These are phyloP conservation scores for Solenodon paradoxus DNA, from an alignment of 2,113 vertebrate species.

Conservation along the genomic window DNA sequence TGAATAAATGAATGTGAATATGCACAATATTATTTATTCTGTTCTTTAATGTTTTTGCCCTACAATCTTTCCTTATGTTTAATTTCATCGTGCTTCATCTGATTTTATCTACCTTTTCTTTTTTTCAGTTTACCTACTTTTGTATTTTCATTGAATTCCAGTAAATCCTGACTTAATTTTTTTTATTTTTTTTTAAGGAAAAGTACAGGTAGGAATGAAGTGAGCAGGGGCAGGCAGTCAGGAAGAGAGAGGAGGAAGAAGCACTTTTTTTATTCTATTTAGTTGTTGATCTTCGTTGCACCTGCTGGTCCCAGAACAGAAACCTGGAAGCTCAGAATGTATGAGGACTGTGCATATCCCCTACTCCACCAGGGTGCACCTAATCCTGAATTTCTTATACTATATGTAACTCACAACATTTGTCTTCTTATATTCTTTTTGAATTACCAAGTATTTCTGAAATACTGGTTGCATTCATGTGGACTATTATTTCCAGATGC, in stretches of 20 bases:
- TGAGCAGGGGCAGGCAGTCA: too few relatives aligned
- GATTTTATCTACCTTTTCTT: not conserved
- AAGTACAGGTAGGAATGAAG: too few relatives aligned
- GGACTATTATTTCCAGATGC: not conserved
- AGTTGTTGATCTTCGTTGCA: too few relatives aligned
- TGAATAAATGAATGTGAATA: not conserved
- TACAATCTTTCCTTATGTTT: not conserved
- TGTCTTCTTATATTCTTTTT: conserved; percentile 22
- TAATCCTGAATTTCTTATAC: conserved; percentile 23
- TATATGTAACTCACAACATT: not conserved
- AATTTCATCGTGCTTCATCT: not conserved
- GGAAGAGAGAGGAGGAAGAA: too few relatives aligned
- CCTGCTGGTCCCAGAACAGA: too few relatives aligned
- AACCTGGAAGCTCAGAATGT: too few relatives aligned
- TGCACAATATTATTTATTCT: not conserved
- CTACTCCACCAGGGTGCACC: too few relatives aligned
- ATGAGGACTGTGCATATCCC: too few relatives aligned
- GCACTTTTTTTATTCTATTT: too few relatives aligned
- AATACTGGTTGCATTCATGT: not conserved
- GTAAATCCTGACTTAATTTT: not conserved
- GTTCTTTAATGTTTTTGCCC: not conserved
- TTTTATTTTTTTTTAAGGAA: too few relatives aligned
- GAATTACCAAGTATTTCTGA: not conserved
- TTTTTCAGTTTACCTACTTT: not conserved
- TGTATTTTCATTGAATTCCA: not conserved